Percentiles rank a stretch among this genome's conserved stretches.
These are phyloP conservation scores for Ophion ventricosus DNA, from an alignment of 2,888 invertebrate species.

Conservation along the genomic window DNA sequence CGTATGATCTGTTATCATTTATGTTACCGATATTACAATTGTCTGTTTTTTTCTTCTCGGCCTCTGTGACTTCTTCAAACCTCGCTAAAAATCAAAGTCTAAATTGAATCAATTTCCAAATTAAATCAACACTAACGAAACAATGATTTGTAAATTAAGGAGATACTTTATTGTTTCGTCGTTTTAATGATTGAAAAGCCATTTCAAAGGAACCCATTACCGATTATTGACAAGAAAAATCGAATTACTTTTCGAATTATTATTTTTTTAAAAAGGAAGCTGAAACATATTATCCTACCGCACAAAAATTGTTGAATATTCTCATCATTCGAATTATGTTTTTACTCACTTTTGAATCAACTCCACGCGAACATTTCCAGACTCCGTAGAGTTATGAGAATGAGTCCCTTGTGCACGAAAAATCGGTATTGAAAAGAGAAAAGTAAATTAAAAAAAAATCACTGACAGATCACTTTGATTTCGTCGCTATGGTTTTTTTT, in stretches of 20 bases:
- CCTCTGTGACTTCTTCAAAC: slow-evolving; percentile 4
- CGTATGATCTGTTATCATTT: not conserved
- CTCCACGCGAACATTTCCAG: slow-evolving; percentile 54
- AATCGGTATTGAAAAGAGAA: not conserved
- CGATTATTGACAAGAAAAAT: not conserved
- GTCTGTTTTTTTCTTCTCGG: not conserved
- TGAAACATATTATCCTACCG: not conserved
- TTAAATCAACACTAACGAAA: not conserved
- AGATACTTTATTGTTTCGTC: not conserved
- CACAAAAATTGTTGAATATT: not conserved
- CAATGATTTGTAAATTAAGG: too few species aligned
- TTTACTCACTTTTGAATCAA: slow-evolving; percentile 60
- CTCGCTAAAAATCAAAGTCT: not conserved
- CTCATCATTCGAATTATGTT: not conserved
- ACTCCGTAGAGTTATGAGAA: slow-evolving; percentile 27
- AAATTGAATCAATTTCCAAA: not conserved
- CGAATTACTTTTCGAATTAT: not conserved
- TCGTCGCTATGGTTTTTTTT: not conserved
- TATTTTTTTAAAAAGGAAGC: not conserved
- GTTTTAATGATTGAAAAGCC: not conserved
- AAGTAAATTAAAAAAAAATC: not conserved
- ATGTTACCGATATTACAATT: not conserved
- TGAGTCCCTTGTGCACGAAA: slow-evolving; percentile 3
- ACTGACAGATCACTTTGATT: slow-evolving; percentile 12
- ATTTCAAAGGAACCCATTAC: not conserved